Percentiles rank a stretch among this genome's conserved stretches.
phyloP scores from a whole-genome alignment of 2,113 vertebrate species.

The Engraulis encrasicolus region DNA sequence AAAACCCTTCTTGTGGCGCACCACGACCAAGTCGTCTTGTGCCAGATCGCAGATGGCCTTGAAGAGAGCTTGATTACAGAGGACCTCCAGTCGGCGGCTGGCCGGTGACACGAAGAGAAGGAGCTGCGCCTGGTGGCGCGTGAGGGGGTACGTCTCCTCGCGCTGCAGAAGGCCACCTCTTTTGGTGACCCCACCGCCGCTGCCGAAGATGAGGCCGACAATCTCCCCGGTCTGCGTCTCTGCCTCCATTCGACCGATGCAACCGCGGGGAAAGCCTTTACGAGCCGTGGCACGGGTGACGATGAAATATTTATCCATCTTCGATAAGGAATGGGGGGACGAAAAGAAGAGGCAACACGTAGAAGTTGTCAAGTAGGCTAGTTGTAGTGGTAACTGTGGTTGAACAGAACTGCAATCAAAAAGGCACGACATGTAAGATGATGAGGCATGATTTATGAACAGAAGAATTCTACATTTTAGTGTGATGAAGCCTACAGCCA shows the following conservation, averaged over 20 bases:
- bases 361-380: not conserved
- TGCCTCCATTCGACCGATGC: slow-evolving; percentile 66
- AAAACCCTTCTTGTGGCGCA: slow-evolving; percentile 67
- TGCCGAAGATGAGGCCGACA: slow-evolving; percentile 59
- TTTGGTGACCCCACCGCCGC: slow-evolving; percentile 51
- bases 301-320: slow-evolving; percentile 71
- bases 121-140: slow-evolving; percentile 74
- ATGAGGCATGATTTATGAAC: no score
- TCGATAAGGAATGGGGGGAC: not conserved
- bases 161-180: slow-evolving; percentile 58
- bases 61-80: slow-evolving; percentile 76
- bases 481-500: no score
- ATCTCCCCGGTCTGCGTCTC: slow-evolving; percentile 64
- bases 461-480: no score
- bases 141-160: slow-evolving; percentile 68
- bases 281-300: slow-evolving; percentile 66
- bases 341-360: not conserved
- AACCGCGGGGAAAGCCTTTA: slow-evolving; percentile 70
- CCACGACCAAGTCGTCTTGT: slow-evolving; percentile 72
- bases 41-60: slow-evolving; percentile 71
- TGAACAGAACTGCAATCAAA: no score
- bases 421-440: no score
- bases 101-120: slow-evolving; percentile 68
- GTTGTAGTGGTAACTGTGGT: no score
- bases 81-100: slow-evolving; percentile 66